A percentile compares a stretch with the other conserved stretches of the same genome.
phyloP scores from a whole-genome alignment of 1,140 invertebrate species.

The Diploscapter pachys region DNA sequence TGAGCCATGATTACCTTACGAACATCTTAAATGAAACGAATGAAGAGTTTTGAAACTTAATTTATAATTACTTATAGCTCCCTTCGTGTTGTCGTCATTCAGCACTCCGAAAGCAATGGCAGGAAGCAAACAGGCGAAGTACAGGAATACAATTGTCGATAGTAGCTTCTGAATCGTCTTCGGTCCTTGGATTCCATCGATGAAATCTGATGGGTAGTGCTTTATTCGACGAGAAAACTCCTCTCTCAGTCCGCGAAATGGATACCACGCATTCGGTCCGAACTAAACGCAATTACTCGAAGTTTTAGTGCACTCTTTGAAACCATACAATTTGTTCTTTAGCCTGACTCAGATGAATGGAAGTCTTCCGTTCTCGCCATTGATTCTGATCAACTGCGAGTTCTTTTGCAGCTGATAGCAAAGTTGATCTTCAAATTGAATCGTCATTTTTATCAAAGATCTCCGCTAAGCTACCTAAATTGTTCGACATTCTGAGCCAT shows the following conservation, averaged over 20 bases:
- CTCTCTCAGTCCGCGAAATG: conserved; percentile 55
- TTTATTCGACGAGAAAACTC: conserved; percentile 52
- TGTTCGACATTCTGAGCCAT: conserved; percentile 61
- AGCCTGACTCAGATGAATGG: conserved; percentile 59
- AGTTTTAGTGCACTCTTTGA: not conserved
- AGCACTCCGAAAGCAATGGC: conserved; percentile 70
- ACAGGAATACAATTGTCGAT: conserved; percentile 68
- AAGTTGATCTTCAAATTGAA: conserved; percentile 46
- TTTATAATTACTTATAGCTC: conserved; percentile 65
- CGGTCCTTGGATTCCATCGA: conserved; percentile 60
- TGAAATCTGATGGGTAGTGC: conserved; percentile 57
- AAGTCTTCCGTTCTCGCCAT: conserved; percentile 60
- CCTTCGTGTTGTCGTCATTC: conserved; percentile 68
- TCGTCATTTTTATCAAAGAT: too few relatives aligned
- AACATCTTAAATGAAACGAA: conserved; percentile 63
- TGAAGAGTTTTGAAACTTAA: not conserved
- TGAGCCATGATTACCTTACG: conserved; percentile 69
- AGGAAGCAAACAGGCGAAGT: conserved; percentile 70
- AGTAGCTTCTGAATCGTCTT: conserved; percentile 65
- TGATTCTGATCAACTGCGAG: conserved; percentile 64
- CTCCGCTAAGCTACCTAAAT: conserved; percentile 42
- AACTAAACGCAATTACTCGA: conserved; percentile 43
- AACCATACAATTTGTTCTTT: conserved; percentile 60
- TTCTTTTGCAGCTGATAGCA: conserved; percentile 65
- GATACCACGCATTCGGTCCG: conserved; percentile 52